phyloP scores from a whole-genome alignment of 2,797 vertebrate genomes.

The Neopelma chrysocephalum region DNA sequence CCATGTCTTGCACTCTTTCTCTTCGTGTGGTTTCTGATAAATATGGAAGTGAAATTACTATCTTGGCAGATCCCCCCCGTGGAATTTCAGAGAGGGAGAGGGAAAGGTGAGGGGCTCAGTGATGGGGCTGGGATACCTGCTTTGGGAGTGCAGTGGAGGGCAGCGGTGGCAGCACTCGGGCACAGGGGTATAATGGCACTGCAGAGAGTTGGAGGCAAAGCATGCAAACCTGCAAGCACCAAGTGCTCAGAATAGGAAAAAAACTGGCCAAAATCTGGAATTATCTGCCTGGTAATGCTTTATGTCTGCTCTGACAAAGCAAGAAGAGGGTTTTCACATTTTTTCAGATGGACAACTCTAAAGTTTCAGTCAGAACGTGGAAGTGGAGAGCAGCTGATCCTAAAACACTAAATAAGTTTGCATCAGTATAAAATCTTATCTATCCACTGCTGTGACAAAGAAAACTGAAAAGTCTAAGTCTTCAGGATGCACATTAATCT shows the following conservation, averaged over 20 bases:
- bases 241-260: background rate
- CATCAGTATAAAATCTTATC: background rate
- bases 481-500: background rate
- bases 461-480: background rate
- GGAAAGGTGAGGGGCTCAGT: background rate
- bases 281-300: background rate
- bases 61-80: background rate
- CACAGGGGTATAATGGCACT: fast-evolving
- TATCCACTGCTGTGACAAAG: background rate
- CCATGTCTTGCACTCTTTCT: background rate
- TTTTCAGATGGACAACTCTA: background rate
- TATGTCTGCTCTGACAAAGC: background rate
- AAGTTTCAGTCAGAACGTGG: background rate
- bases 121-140: too few relatives aligned
- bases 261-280: fast-evolving
- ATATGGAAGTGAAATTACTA: background rate
- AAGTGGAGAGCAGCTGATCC: background rate
- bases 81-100: background rate
- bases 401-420: background rate
- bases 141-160: background rate
- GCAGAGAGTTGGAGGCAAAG: background rate
- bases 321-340: background rate
- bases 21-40: background rate
- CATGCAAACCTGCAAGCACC: background rate
- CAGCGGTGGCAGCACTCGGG: fast-evolving